Base-by-base conservation (phyloP, 2,888 invertebrate genomes). In the Orthosia gracilis region DNA sequence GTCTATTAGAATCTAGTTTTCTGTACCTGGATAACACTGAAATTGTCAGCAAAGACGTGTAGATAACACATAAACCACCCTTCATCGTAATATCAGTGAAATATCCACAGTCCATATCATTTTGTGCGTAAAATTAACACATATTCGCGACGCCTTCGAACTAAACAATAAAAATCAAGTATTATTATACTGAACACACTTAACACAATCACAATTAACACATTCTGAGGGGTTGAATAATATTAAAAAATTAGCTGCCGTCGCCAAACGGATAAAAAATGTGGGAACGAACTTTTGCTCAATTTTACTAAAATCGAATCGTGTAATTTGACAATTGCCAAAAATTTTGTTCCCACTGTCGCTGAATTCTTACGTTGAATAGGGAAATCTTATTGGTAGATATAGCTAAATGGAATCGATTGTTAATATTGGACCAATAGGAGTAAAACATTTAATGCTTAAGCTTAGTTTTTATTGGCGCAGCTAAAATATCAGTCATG, bases 21-120 rank as follows among this genome's bases (percentile, higher is more conserved):
- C 91, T 89, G 84, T 92, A 97, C 97, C 97, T 97, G 83, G 97
- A 97, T 73, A 97, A 91, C 89, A 97, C 94, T 90, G 97, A 97
- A 90, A 97, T 96, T 82, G 97, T 96, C 94, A 97, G 95, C 90
- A 97, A 94, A 91, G 96, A 97, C 96, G 97, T 97, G 93, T 97
- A 97, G 90, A 97, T 95, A 87, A 96, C 92, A 92, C 96, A 96
- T 90, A 97, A 93, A 89, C 96, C 96, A 93, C 97, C 96, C 97
- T 97, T 97, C 97, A 97, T 97, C 95, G 95, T 97, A 96, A 91
- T 92, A 94, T 94, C 88, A 95, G 82, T 93, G 92, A 94, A 91
- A 94, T 93, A 94, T 95, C 93, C 92, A 94, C 94, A 93, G 91
- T 94, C 93, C 91, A 93, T 95, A 95, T 87, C 96, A 96, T 96